A percentile compares a stretch with the other conserved stretches of the same genome.
Evolutionary conservation across 2,113 vertebrate genomes (phyloP).

Genomic region (Arizona elegans): DNA sequence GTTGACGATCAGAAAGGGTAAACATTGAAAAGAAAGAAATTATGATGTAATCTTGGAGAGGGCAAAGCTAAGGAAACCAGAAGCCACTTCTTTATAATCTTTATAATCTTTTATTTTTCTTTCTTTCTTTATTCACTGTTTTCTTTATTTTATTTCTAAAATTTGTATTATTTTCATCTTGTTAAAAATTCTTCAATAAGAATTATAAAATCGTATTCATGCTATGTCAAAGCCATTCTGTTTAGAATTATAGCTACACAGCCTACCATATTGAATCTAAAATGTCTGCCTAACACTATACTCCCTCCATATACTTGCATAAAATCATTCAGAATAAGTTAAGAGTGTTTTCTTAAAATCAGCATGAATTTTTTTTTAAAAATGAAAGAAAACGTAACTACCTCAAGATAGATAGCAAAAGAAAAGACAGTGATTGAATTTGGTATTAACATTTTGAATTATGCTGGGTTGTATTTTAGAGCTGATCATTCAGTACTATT

Average conservation of each 20-base stretch:
- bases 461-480: constrained; percentile 1
- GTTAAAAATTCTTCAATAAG: neutral
- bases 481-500: neutral
- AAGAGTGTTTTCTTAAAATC: neutral
- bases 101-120: neutral
- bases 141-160: neutral
- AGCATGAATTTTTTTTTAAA: neutral
- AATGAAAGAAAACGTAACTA: neutral
- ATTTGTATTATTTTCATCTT: neutral
- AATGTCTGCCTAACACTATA: neutral
- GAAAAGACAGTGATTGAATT: constrained; percentile 13
- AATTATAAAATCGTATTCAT: neutral
- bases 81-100: neutral
- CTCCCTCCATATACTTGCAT: neutral
- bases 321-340: neutral
- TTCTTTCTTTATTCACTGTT: neutral
- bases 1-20: neutral
- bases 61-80: neutral
- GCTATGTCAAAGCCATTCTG: neutral
- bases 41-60: neutral
- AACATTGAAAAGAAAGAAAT: neutral
- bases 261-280: neutral
- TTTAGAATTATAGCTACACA: neutral
- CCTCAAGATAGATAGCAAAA: neutral
- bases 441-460: constrained; percentile 8